phyloP scores from a whole-genome alignment of 2,797 vertebrate species.

The Lutjanus argentimaculatus region DNA sequence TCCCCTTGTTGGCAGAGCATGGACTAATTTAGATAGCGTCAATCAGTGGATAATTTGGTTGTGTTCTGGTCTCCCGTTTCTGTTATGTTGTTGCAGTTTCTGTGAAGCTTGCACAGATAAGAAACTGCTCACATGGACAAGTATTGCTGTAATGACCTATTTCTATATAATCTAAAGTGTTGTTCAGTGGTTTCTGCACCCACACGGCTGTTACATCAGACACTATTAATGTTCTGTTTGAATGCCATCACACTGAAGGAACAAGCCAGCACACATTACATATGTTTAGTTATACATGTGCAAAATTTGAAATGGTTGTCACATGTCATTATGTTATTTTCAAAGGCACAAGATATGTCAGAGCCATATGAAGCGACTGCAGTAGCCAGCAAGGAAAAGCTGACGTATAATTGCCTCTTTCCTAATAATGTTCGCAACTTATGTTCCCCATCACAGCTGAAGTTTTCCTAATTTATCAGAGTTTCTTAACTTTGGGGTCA shows the following conservation, averaged over 20 bases:
- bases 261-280: constrained; percentile 3
- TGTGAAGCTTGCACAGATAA: constrained; percentile 3
- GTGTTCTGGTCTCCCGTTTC: background rate
- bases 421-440: background rate
- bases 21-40: constrained; percentile 28
- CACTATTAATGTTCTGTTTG: constrained; percentile 19
- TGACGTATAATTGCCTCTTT: background rate
- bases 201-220: constrained; percentile 49
- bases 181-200: constrained; percentile 21
- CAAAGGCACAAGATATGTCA: constrained; percentile 9
- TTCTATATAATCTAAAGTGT: constrained; percentile 18
- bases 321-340: constrained; percentile 18
- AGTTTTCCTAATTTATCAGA: background rate
- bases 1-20: constrained; percentile 1
- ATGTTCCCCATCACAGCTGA: background rate
- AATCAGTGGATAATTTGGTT: constrained; percentile 1
- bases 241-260: constrained; percentile 14
- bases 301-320: constrained; percentile 25
- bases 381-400: background rate
- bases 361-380: background rate
- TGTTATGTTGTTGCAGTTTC: background rate
- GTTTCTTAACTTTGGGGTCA: background rate
- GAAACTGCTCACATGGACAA: constrained; percentile 1
- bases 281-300: constrained; percentile 6
- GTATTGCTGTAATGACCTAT: constrained; percentile 25